Evolutionary conservation across 2,888 invertebrate species (phyloP), one percentile per base, ranked within the genome.

Genomic region (Euclidia mi): DNA sequence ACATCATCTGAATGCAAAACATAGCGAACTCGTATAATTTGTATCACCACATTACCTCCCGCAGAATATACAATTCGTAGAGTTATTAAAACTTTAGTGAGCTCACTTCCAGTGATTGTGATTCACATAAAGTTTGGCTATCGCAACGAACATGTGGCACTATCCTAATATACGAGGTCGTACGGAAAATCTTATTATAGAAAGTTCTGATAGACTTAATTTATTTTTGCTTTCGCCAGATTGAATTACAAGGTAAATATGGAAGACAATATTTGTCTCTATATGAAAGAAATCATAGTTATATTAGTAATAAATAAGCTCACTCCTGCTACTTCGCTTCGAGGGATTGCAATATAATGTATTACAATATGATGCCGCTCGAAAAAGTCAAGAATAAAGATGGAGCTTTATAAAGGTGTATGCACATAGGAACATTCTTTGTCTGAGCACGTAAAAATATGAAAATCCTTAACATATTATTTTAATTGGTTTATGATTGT

Each of bases 181-280:
- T 31, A 43, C 9, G 18, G 11, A 32, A 48, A 42, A 50, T 35
- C 20, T 49, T 56, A 41, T 49, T 41, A 35, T 9, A 34, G 28
- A 20, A 49, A 49, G 28, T 49, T 48, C 25, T 43, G 47, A 32
- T 47, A 43, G 2, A 18, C 11, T 15, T 20, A 15, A 40, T 40
- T 11, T 42, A 31, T 43, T 43, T 25, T 51, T 38, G 38, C 12
- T 11, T 37, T 25, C 20, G n/a, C 20, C 20, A 37, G 14, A 43
- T 42, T 47, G 53, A 37, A 34, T 49, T 41, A 25, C 34, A 49
- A 42, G 34, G 49, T 41, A 41, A 49, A 49, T 28, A 42, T 28
- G 35, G n/a, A 42, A 43, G 15, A 43, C 31, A 43, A 31, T 17
- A 11, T 31, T 11, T 10, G 17, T 43, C 29, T 14, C 17, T 6